Evolutionary conservation across 1,140 invertebrate species (phyloP).

Genomic region (Drosophila varians): DNA sequence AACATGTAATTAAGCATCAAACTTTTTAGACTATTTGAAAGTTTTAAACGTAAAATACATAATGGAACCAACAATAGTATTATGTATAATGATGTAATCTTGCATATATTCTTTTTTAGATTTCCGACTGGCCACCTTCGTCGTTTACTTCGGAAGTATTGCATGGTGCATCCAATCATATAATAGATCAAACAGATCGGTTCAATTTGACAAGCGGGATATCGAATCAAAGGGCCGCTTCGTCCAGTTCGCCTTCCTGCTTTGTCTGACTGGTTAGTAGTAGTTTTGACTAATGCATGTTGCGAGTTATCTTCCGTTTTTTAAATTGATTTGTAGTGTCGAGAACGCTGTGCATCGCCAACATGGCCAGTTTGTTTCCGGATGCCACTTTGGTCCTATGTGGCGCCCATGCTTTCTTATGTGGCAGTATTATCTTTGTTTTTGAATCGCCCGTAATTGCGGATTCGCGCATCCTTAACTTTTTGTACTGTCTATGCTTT

Average conservation of each 20-base stretch:
- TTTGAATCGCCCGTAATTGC: slow-evolving; percentile 48
- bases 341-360: slow-evolving; percentile 52
- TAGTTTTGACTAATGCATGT: not conserved
- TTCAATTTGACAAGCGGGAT: slow-evolving; percentile 61
- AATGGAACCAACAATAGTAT: too few species aligned
- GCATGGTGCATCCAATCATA: slow-evolving; percentile 63
- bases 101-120: slow-evolving; percentile 35
- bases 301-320: not conserved
- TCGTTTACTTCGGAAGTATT: slow-evolving; percentile 54
- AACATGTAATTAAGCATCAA: slow-evolving; percentile 41
- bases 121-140: slow-evolving; percentile 38
- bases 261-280: slow-evolving; percentile 50
- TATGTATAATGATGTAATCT: not conserved
- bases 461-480: slow-evolving; percentile 28
- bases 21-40: not conserved
- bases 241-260: slow-evolving; percentile 51
- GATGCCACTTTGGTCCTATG: slow-evolving; percentile 33
- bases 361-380: slow-evolving; percentile 49
- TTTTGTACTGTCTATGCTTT: slow-evolving; percentile 55
- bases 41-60: too few species aligned
- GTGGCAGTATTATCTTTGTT: slow-evolving; percentile 45
- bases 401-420: slow-evolving; percentile 25
- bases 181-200: slow-evolving; percentile 57
- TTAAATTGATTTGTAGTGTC: slow-evolving; percentile 33
- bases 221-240: slow-evolving; percentile 52